Evolutionary conservation across 1,140 invertebrate species (phyloP), one percentile per base, ranked within the genome.

Genomic region (Drosophila fuyamai): DNA sequence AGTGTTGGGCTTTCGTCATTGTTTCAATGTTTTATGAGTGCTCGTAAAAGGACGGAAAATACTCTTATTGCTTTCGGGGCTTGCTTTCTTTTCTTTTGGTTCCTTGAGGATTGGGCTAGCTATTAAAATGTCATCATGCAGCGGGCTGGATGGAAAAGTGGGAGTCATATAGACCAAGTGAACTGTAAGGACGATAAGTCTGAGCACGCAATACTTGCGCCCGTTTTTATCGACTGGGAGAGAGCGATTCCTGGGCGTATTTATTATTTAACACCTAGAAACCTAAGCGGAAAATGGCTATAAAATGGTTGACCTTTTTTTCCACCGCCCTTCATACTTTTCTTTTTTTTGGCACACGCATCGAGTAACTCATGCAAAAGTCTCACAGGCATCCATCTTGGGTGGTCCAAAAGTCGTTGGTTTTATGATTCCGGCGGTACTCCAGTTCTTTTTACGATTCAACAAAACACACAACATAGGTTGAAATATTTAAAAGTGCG

Each of bases 221-320:
- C 72, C 59, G 62, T 32, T 88, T 88, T 86, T 88, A 88, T 88
- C 57, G 76, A 65, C 79, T 66, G 36, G 47, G 61, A 63, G 60
- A 59, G 62, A 76, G 47, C 65, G 70, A 78, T 78, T 53, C 43
- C 58, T 68, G 65, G 71, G 54, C 79, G 83, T 86, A 86, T 86
- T 88, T 88, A 88, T 88, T 86, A 86, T 86, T 88, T 83, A 86
- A 86, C 83, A 86, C 83, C 83, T 86, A 79, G 79, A 63, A 79
- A 56, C 68, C 74, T 74, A 67, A 82, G 82, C 83, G 70, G 70
- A 54, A 81, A 86, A 81, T 76, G 63, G 75, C 79, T 79, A 86
- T 86, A 86, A 88, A 88, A 88, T 79, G 55, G 75, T 71, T 83
- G 83, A 86, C 83, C 83, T 86, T 86, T 83, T 80, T 83, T 71